Conservation (phyloP, 2,888 invertebrate species). For the Halictus ligatus region DNA sequence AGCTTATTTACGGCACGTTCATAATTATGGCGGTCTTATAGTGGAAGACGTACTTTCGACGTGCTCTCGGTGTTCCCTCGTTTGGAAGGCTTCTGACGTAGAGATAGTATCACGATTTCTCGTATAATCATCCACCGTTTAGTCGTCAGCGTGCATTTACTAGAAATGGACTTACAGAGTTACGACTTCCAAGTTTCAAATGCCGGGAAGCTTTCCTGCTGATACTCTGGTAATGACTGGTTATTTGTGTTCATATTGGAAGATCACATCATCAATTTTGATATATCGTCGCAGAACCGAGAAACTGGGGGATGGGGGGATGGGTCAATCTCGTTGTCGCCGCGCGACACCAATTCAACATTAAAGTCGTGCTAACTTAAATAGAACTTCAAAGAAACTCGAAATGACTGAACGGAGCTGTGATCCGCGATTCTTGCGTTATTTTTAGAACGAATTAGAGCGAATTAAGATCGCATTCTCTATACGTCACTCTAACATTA, state of each 20-base stretch:
- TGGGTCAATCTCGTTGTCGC: background rate
- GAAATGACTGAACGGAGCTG: background rate
- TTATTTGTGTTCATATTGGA: background rate
- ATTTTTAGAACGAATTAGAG: background rate
- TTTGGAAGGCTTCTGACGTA: slow-evolving; percentile 21
- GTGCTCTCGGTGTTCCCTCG: slow-evolving; percentile 20
- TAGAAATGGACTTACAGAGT: background rate
- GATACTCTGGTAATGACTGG: background rate
- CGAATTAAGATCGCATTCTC: no score
- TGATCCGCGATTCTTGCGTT: background rate
- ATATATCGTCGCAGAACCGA: background rate
- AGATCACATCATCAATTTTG: background rate
- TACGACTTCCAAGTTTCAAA: background rate
- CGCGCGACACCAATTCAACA: background rate
- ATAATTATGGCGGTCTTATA: slow-evolving; percentile 56
- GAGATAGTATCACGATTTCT: background rate
- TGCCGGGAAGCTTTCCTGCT: background rate
- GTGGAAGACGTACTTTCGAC: slow-evolving; percentile 24
- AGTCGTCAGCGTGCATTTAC: background rate
- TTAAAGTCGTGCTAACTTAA: background rate
- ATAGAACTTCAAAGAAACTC: background rate
- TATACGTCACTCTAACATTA: background rate
- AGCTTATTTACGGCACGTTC: slow-evolving; percentile 17
- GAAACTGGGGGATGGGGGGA: background rate
- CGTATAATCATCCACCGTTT: background rate